Evolutionary conservation across 2,113 vertebrate species (phyloP).

Genomic region (Syrrhaptes paradoxus): DNA sequence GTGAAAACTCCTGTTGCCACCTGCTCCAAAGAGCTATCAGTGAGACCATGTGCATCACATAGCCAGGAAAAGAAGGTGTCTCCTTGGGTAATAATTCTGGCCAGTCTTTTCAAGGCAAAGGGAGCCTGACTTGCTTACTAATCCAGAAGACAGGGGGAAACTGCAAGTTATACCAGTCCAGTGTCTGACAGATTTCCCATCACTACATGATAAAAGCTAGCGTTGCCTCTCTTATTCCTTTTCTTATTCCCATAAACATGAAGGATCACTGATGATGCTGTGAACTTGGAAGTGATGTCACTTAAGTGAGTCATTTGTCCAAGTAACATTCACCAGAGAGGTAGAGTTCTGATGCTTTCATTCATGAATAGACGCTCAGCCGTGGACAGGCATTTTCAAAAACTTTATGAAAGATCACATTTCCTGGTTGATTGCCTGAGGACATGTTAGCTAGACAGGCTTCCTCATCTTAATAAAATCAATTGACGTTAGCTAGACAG

Average conservation of each 20-base stretch:
- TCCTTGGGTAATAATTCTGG: background rate
- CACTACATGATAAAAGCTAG: background rate
- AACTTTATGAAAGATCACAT: background rate
- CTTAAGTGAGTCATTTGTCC: background rate
- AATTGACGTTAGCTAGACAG: conserved; percentile 19
- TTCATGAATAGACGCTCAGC: background rate
- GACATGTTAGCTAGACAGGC: conserved; percentile 8
- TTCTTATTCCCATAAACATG: background rate
- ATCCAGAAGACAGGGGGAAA: background rate
- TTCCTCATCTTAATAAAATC: conserved; percentile 38
- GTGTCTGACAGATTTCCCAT: background rate
- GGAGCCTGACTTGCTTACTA: background rate
- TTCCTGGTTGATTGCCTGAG: background rate
- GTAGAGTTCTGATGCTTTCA: background rate
- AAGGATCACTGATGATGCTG: background rate
- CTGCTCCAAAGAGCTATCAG: background rate
- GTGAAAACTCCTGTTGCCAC: background rate
- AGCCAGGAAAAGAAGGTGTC: background rate
- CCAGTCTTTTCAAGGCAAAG: background rate
- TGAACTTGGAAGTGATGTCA: background rate
- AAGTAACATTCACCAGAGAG: background rate
- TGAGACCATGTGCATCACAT: background rate
- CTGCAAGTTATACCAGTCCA: background rate
- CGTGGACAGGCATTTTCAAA: background rate
- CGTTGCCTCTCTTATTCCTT: background rate